Percentiles rank a stretch among this genome's conserved stretches.
These are phyloP conservation scores for Carcinoscorpius rotundicauda DNA, from an alignment of 1,140 invertebrate species.

Conservation along the genomic window DNA sequence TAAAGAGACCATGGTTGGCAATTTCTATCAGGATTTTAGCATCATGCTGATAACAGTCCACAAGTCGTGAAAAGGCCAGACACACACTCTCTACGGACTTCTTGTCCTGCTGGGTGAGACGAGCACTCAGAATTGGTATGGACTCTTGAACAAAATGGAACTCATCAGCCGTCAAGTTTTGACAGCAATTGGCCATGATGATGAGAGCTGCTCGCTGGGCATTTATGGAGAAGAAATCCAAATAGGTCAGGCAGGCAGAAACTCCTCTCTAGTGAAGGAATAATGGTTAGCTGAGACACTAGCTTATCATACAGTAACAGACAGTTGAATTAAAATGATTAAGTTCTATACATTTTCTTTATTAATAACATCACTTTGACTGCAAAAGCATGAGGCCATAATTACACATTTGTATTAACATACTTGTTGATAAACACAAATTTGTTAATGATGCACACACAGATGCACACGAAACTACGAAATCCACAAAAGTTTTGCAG, in stretches of 20 bases:
- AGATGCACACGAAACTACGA: too few relatives aligned
- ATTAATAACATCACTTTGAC: too few relatives aligned
- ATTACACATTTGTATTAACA: too few relatives aligned
- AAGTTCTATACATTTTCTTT: too few relatives aligned
- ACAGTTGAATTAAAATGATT: too few relatives aligned
- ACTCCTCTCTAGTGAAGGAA: conserved; percentile 62
- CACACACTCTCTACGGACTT: conserved; percentile 96
- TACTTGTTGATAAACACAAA: too few relatives aligned
- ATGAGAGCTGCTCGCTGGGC: conserved; percentile 88
- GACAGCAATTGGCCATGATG: conserved; percentile 92
- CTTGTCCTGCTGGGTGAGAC: conserved; percentile 89
- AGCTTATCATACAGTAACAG: too few relatives aligned
- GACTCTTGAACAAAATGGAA: conserved; percentile 85
- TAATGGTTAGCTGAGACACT: too few relatives aligned
- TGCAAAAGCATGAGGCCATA: too few relatives aligned
- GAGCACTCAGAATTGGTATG: conserved; percentile 66
- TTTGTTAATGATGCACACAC: too few relatives aligned
- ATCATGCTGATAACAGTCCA: conserved; percentile 93
- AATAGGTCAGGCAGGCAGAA: conserved; percentile 82
- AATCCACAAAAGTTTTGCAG: too few relatives aligned
- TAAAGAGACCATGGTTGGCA: conserved; percentile 77
- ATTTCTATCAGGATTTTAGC: conserved; percentile 84
- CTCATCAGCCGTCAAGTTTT: conserved; percentile 83
- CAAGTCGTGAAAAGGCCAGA: conserved; percentile 77
- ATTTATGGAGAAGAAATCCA: conserved; percentile 96